Evolutionary conservation across 2,113 vertebrate species (phyloP).

Genomic region (Dolichotis patagonum): DNA sequence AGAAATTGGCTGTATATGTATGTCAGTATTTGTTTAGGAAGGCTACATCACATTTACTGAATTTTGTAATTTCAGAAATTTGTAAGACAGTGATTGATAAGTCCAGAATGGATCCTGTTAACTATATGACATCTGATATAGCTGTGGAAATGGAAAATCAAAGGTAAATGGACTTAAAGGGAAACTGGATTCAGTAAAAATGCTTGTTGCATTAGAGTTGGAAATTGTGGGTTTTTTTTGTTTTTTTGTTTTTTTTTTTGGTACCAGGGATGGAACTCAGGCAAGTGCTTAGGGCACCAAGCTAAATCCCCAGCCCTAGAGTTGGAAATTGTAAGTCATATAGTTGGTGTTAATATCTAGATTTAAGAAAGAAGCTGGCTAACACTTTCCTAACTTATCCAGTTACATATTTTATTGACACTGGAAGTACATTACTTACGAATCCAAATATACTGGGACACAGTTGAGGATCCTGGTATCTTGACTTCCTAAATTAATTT

Average conservation of each 20-base stretch:
- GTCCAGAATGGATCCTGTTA: background rate
- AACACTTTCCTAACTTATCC: background rate
- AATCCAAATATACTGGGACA: background rate
- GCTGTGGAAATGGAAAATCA: slow-evolving; percentile 45
- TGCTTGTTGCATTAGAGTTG: background rate
- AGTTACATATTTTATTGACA: background rate
- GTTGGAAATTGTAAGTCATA: background rate
- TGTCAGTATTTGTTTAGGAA: background rate
- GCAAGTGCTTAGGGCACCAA: too few species aligned
- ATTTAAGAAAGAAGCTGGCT: background rate
- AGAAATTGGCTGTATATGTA: background rate
- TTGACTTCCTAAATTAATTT: background rate
- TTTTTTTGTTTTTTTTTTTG: too few species aligned
- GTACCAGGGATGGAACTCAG: too few species aligned
- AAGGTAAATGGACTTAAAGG: slow-evolving; percentile 62
- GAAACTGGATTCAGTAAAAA: background rate
- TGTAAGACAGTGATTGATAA: background rate
- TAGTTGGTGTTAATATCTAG: background rate
- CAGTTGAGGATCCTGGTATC: background rate
- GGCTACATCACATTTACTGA: background rate
- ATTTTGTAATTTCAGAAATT: slow-evolving; percentile 31
- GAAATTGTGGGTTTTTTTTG: background rate
- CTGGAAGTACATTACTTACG: too few species aligned
- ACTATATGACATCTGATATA: background rate
- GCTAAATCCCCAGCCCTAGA: too few species aligned